phyloP scores from a whole-genome alignment of 2,888 invertebrate genomes.

The Temnothorax rugatulus region DNA sequence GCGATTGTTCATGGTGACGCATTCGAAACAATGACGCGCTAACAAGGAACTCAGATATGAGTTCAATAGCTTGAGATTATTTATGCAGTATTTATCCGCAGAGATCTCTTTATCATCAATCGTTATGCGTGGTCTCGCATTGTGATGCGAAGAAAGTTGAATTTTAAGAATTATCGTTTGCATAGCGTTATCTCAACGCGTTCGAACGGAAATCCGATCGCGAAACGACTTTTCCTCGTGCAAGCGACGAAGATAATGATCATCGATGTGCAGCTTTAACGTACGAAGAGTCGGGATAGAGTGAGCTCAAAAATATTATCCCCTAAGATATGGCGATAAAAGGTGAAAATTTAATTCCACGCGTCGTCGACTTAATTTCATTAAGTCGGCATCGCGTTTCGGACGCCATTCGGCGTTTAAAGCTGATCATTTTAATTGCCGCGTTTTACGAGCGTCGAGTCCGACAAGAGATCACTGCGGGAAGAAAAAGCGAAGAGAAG shows the following conservation, averaged over 20 bases:
- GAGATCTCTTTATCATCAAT: not conserved
- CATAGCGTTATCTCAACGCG: not conserved
- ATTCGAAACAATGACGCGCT: not conserved
- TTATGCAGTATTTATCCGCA: not conserved
- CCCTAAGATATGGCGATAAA: slow-evolving; percentile 27
- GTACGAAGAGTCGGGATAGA: not conserved
- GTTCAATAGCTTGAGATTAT: not conserved
- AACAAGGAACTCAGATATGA: not conserved
- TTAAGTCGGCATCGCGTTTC: not conserved
- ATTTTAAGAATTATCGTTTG: not conserved
- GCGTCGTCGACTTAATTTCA: slow-evolving; percentile 42
- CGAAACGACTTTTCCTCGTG: not conserved
- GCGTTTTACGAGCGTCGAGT: slow-evolving; percentile 9
- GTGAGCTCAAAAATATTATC: slow-evolving; percentile 46
- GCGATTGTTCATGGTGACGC: not conserved
- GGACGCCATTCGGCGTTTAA: slow-evolving; percentile 16
- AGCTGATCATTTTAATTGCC: slow-evolving; percentile 42
- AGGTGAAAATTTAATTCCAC: slow-evolving; percentile 51
- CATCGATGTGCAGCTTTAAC: not conserved
- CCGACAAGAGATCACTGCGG: slow-evolving; percentile 24
- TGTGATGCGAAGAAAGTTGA: not conserved
- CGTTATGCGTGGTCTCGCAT: not conserved
- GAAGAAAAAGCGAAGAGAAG: not conserved
- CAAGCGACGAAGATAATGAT: not conserved
- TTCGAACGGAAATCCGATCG: not conserved